These are phyloP conservation scores for Papilio polyxenes DNA, from an alignment of 1,140 invertebrate species.

Conservation along the genomic window DNA sequence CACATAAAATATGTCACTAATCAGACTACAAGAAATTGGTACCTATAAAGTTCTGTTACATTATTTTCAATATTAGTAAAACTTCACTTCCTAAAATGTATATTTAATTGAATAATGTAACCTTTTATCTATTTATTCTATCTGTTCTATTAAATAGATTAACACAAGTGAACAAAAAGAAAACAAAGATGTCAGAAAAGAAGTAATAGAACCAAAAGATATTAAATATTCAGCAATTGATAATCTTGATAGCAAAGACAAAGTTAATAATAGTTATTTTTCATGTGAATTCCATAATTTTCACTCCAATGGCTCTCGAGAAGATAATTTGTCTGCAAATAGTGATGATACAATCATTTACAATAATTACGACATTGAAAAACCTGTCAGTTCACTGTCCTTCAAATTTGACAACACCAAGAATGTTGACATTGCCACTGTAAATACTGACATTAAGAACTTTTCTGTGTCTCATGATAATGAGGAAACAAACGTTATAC, in stretches of 20 bases:
- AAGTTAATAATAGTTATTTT: slow-evolving; percentile 28
- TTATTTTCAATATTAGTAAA: not conserved
- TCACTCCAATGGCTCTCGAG: not conserved
- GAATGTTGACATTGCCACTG: slow-evolving; percentile 54
- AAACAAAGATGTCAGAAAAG: slow-evolving; percentile 6
- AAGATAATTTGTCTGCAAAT: not conserved
- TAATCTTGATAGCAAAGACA: slow-evolving; percentile 43
- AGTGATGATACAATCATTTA: slow-evolving; percentile 45
- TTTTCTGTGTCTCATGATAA: slow-evolving; percentile 50
- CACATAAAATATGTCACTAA: not conserved
- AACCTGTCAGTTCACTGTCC: slow-evolving; percentile 52
- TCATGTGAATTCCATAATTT: not conserved
- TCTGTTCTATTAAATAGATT: not conserved
- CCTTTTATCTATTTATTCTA: not conserved
- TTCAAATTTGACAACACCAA: slow-evolving; percentile 58
- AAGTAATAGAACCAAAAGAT: slow-evolving; percentile 15
- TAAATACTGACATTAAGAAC: slow-evolving; percentile 58
- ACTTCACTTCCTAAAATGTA: not conserved
- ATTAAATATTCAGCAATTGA: slow-evolving; percentile 54
- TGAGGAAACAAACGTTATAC: slow-evolving; percentile 54
- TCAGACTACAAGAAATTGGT: not conserved
- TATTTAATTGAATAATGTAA: not conserved
- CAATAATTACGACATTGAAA: slow-evolving; percentile 40
- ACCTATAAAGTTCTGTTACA: no score
- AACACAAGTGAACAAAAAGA: not conserved